phyloP scores from a whole-genome alignment of 2,888 invertebrate species.

The Pristionchus arcanus region DNA sequence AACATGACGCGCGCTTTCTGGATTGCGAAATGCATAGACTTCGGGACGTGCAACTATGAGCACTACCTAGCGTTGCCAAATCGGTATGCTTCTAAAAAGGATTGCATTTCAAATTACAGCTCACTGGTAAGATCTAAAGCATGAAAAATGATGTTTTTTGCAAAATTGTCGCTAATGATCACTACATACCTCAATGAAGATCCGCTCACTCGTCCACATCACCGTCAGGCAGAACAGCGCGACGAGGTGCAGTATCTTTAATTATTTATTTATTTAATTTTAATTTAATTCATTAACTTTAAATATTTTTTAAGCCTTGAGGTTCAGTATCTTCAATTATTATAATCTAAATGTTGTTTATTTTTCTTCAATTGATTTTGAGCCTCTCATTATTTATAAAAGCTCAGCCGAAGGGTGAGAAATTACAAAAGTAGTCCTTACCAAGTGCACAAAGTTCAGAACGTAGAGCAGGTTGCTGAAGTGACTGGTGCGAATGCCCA shows the following conservation, averaged over 20 bases:
- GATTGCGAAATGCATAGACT: too few species aligned
- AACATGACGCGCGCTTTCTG: too few species aligned
- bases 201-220: conserved; percentile 1
- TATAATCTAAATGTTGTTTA: too few species aligned
- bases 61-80: too few species aligned
- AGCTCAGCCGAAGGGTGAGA: not conserved
- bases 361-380: too few species aligned
- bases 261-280: not conserved
- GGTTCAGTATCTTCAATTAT: not conserved
- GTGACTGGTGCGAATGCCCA: not conserved
- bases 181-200: conserved; percentile 28
- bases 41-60: too few species aligned
- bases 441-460: conserved; percentile 35
- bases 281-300: not conserved
- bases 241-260: conserved; percentile 8
- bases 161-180: too few species aligned
- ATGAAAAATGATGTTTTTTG: too few species aligned
- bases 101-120: too few species aligned
- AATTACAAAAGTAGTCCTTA: not conserved
- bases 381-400: not conserved
- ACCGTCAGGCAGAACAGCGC: conserved; percentile 31
- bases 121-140: too few species aligned
- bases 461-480: conserved; percentile 14
- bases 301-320: not conserved
- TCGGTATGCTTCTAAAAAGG: too few species aligned